Evolutionary conservation across 2,113 vertebrate genomes (phyloP), one percentile per base, ranked within the genome.

Genomic region (Puffinus mauretanicus): DNA sequence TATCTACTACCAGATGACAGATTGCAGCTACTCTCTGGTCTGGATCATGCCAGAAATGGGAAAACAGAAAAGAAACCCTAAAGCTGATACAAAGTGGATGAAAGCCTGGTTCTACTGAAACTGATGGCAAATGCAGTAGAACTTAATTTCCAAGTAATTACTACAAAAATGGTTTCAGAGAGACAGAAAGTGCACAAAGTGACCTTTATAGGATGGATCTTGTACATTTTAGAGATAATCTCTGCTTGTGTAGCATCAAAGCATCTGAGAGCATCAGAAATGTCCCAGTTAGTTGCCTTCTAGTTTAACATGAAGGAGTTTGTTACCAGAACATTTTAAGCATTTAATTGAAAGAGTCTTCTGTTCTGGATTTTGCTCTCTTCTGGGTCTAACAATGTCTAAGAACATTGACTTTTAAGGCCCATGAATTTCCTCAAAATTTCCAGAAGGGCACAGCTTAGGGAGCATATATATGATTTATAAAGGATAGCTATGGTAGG

Each of bases 1-100:
- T 70, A 30, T 81, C 36, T 73, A 62, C 67, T 75, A 91, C 66
- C 34, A 78, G 79, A 79, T 93, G 93, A 84, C 72, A 84, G 66
- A 77, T 69, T 95, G 58, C 71, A 95, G 77, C 89, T 89, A 26
- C 57, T 91, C 44, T 95, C 78, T 75, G 71, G 85, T 51, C 82
- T 86, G 57, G 34, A 86, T 89, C 55, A 34, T 60, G 47, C 70
- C 54, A 88, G 66, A 86, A 96, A 82, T 3, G 21, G 62, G 65
- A 76, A 85, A 96, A 82, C 15, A 67, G 58, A 51, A 72, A 88
- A 94, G 77, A 29, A 92, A 32, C 19, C 61, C 57, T 80, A 58
- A 91, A 94, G 81, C 40, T 42, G n/a, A 42, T 70, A 79, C 0
- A 4, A 88, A 79, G 69, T 9, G n/a, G 29, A 54, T 88, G 46